Conservation (phyloP, 2,888 invertebrate species). For the Drosophila colorata region DNA sequence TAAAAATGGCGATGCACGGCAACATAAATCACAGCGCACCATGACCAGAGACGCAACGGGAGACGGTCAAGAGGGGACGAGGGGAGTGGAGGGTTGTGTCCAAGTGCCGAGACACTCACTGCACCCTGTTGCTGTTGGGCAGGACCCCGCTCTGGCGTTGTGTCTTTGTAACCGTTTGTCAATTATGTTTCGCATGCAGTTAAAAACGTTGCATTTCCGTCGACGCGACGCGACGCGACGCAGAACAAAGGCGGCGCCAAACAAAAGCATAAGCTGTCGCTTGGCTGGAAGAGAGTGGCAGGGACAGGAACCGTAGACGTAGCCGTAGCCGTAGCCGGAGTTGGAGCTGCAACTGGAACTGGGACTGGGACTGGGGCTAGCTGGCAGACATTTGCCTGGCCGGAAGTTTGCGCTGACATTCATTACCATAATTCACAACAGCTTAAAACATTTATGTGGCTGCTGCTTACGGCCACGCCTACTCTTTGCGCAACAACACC, state of each 20-base stretch:
- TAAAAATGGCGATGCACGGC: constrained; percentile 70
- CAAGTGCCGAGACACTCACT: background rate
- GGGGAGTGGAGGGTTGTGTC: background rate
- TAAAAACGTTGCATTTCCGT: constrained; percentile 65
- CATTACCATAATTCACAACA: constrained; percentile 80
- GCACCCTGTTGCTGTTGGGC: background rate
- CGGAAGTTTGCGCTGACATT: constrained; percentile 79
- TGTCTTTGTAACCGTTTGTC: constrained; percentile 66
- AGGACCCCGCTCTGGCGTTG: background rate
- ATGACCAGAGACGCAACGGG: constrained; percentile 2
- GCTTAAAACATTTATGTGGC: constrained; percentile 78
- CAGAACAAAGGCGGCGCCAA: constrained; percentile 37
- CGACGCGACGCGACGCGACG: constrained; percentile 10
- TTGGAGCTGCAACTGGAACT: background rate
- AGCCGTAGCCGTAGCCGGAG: too few species aligned
- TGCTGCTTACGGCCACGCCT: constrained; percentile 55
- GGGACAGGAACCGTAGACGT: too few species aligned
- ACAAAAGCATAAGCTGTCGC: constrained; percentile 21
- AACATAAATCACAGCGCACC: constrained; percentile 63
- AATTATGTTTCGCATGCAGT: constrained; percentile 72
- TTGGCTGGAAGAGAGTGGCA: too few species aligned
- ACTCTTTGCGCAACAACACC: constrained; percentile 1
- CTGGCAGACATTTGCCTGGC: constrained; percentile 33
- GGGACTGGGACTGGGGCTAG: constrained; percentile 12
- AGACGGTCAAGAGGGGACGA: too few species aligned